Percentiles rank a stretch among this genome's conserved stretches.
These are phyloP conservation scores for Eidolon helvum DNA, from an alignment of 2,113 vertebrate genomes.

Conservation along the genomic window DNA sequence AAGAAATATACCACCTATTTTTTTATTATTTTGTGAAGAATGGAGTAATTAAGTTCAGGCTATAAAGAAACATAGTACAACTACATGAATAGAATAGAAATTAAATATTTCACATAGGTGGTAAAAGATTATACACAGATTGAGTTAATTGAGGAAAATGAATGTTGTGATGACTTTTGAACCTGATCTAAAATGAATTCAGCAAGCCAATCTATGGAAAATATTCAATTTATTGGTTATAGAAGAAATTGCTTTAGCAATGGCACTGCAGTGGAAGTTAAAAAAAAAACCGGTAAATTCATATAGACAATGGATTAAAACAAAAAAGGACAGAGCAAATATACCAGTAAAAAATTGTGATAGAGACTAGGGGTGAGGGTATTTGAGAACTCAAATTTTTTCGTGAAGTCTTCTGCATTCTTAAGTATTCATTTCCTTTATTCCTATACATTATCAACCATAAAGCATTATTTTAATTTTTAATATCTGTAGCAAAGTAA, in stretches of 20 bases:
- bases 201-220: background rate
- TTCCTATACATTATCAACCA: background rate
- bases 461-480: background rate
- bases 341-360: background rate
- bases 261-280: background rate
- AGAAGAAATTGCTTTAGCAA: background rate
- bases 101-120: background rate
- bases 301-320: background rate
- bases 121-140: background rate
- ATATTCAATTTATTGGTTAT: background rate
- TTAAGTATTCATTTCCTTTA: background rate
- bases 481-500: background rate
- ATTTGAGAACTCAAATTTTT: background rate
- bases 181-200: background rate
- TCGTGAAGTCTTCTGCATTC: background rate
- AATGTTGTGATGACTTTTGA: background rate
- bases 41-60: background rate
- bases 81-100: background rate
- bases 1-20: background rate
- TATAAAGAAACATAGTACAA: background rate
- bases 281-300: background rate
- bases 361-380: background rate
- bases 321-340: background rate
- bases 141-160: background rate
- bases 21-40: constrained; percentile 1